phyloP scores from a whole-genome alignment of 2,888 invertebrate species.

The Drosophila anomelani region DNA sequence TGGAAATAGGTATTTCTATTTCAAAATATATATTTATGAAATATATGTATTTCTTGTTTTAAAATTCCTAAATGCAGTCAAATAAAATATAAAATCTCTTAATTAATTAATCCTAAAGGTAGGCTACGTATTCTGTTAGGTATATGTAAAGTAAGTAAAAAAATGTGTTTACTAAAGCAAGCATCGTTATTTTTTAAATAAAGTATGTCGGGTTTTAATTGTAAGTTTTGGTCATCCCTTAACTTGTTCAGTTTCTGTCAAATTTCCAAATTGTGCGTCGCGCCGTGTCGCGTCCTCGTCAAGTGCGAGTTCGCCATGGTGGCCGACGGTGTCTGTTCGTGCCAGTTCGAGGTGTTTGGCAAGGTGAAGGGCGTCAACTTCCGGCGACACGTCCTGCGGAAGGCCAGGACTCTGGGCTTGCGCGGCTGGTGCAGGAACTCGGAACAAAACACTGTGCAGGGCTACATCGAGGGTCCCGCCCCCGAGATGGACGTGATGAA shows the following conservation, averaged over 20 bases:
- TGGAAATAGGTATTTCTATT: constrained; percentile 84
- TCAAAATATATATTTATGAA: neutral
- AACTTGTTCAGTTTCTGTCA: neutral
- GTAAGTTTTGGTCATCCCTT: neutral
- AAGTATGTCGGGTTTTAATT: neutral
- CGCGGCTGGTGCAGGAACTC: constrained; percentile 90
- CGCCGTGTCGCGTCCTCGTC: neutral
- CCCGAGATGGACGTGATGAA: constrained; percentile 86
- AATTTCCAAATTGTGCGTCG: constrained; percentile 8
- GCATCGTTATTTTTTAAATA: constrained; percentile 2
- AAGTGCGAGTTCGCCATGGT: constrained; percentile 35
- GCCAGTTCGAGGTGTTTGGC: constrained; percentile 80
- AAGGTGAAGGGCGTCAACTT: constrained; percentile 79
- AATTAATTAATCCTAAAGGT: neutral
- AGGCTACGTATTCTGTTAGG: neutral
- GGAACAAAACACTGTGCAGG: constrained; percentile 87
- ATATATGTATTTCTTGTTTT: neutral
- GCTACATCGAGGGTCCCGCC: constrained; percentile 87
- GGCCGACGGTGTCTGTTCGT: constrained; percentile 44
- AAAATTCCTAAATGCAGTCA: neutral
- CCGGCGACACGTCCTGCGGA: constrained; percentile 86
- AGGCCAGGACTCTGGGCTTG: constrained; percentile 86
- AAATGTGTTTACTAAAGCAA: too few species aligned
- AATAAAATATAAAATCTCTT: neutral
- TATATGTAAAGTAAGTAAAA: neutral